These are phyloP conservation scores for Eleutherodactylus coqui DNA, from an alignment of 2,797 vertebrate genomes.

Conservation along the genomic window DNA sequence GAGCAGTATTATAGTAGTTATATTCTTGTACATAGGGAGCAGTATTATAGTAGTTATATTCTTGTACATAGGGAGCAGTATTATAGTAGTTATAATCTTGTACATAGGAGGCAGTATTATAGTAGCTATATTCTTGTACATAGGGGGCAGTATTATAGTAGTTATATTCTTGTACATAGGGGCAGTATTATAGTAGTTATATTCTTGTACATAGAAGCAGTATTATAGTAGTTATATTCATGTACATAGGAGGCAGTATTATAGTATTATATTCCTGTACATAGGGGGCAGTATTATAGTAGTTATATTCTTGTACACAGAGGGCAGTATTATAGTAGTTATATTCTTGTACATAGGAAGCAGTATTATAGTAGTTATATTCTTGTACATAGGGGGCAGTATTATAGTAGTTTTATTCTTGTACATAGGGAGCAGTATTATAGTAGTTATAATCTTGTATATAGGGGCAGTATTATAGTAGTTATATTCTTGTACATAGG, in stretches of 20 bases:
- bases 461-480: background rate
- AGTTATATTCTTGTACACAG: conserved; percentile 17
- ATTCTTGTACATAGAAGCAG: background rate
- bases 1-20: background rate
- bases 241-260: background rate
- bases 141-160: conserved; percentile 7
- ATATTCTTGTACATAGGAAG: conserved; percentile 1
- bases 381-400: conserved; percentile 2
- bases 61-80: background rate
- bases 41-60: conserved; percentile 14
- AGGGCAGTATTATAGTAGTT: background rate
- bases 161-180: background rate
- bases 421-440: conserved; percentile 1
- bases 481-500: conserved; percentile 1
- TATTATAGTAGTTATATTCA: background rate
- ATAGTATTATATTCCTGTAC: conserved; percentile 12
- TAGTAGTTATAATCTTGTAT: conserved; percentile 9
- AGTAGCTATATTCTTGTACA: conserved; percentile 1
- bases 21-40: background rate
- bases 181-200: background rate
- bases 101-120: background rate
- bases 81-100: conserved; percentile 15
- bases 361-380: conserved; percentile 8
- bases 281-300: conserved; percentile 6
- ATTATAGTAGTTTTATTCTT: conserved; percentile 18